These are phyloP conservation scores for Anoplopoma fimbria DNA, from an alignment of 2,113 vertebrate genomes.

Conservation along the genomic window DNA sequence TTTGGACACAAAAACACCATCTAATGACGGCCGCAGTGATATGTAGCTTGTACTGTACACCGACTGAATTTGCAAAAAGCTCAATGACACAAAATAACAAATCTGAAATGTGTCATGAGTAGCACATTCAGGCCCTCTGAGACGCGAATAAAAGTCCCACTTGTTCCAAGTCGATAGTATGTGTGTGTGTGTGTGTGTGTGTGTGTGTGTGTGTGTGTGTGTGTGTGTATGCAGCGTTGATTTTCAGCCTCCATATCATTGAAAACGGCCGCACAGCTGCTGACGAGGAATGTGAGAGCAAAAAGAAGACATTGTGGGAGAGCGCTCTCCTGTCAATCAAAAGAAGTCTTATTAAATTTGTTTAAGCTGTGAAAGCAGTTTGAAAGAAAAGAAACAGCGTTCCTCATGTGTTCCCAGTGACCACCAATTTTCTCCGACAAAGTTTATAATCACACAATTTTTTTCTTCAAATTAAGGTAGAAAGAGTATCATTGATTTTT, in stretches of 20 bases:
- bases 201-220: not conserved
- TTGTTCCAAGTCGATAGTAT: constrained; percentile 66
- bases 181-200: constrained; percentile 33
- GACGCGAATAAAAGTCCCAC: constrained; percentile 68
- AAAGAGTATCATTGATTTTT: constrained; percentile 43
- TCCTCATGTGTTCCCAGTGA: constrained; percentile 64
- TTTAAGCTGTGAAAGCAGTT: constrained; percentile 84
- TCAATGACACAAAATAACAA: constrained; percentile 58
- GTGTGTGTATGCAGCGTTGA: constrained; percentile 48
- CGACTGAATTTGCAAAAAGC: constrained; percentile 32
- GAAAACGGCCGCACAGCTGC: constrained; percentile 74
- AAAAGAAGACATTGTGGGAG: constrained; percentile 83
- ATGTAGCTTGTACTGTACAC: constrained; percentile 17
- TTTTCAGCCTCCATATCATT: constrained; percentile 72
- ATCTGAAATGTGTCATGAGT: constrained; percentile 68
- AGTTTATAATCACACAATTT: constrained; percentile 62
- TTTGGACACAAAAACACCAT: constrained; percentile 16
- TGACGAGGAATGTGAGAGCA: constrained; percentile 79
- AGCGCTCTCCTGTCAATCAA: constrained; percentile 79
- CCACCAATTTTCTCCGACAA: constrained; percentile 51
- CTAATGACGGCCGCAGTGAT: constrained; percentile 17
- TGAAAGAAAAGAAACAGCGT: constrained; percentile 73
- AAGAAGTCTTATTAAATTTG: constrained; percentile 79
- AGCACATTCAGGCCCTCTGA: constrained; percentile 62
- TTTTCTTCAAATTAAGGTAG: constrained; percentile 52